Percentiles rank a stretch among this genome's conserved stretches.
Conservation (phyloP, 2,888 invertebrate species). For the Lithophane socia region DNA sequence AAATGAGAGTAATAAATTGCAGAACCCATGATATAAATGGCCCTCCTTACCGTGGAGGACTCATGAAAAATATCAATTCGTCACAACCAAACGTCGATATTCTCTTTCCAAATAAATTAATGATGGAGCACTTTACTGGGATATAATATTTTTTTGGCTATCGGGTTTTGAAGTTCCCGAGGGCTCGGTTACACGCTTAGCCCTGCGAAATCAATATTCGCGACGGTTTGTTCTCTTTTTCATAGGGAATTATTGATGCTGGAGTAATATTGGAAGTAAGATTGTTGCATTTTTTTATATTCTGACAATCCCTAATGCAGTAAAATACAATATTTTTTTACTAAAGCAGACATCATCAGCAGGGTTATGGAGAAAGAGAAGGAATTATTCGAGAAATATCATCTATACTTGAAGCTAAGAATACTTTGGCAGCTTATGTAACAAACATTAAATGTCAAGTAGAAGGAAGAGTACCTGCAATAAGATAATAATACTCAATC, state of each 20-base stretch:
- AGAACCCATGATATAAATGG: slow-evolving; percentile 83
- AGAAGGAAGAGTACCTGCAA: not conserved
- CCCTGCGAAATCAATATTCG: slow-evolving; percentile 67
- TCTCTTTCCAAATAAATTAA: slow-evolving; percentile 76
- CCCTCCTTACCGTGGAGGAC: slow-evolving; percentile 77
- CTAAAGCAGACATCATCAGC: not conserved
- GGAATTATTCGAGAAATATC: not conserved
- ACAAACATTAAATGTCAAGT: not conserved
- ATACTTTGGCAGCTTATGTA: not conserved
- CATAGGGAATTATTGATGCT: slow-evolving; percentile 45
- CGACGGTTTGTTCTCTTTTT: slow-evolving; percentile 51
- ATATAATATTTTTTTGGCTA: slow-evolving; percentile 70
- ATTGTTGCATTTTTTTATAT: not conserved
- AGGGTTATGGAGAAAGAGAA: not conserved
- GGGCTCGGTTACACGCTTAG: slow-evolving; percentile 64
- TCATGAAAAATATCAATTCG: slow-evolving; percentile 87
- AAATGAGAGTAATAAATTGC: slow-evolving; percentile 85
- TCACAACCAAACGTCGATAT: slow-evolving; percentile 77
- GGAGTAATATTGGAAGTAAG: slow-evolving; percentile 22
- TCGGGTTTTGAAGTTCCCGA: slow-evolving; percentile 70
- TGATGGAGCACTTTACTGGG: slow-evolving; percentile 72
- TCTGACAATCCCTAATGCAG: not conserved
- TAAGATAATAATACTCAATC: not conserved
- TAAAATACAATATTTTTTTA: not conserved
- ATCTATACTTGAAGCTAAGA: not conserved